Conservation (phyloP, 2,113 vertebrate species). For the Mirza zaza region DNA sequence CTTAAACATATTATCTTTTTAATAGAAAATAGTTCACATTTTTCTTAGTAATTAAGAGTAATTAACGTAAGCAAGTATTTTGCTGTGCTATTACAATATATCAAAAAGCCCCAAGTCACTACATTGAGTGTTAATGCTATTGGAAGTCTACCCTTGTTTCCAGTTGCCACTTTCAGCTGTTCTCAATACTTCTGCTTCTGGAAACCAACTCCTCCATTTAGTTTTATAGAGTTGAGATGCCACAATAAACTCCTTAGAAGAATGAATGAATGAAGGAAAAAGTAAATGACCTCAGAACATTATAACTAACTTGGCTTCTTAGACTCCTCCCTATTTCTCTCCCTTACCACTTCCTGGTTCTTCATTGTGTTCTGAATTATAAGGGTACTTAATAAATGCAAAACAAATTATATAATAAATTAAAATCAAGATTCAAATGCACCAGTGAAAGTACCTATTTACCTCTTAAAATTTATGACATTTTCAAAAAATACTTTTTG, state of each 20-base stretch:
- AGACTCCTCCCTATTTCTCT: neutral
- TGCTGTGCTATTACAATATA: neutral
- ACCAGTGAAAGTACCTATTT: neutral
- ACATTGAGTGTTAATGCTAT: neutral
- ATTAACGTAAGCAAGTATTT: neutral
- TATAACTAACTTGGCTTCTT: neutral
- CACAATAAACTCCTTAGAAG: neutral
- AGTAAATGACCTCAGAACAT: neutral
- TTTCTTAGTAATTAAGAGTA: slow-evolving; percentile 17
- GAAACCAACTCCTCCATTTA: neutral
- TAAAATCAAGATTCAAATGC: slow-evolving; percentile 32
- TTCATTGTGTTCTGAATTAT: neutral
- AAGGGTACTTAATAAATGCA: neutral
- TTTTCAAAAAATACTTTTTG: slow-evolving; percentile 13
- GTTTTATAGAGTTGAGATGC: neutral
- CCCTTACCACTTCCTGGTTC: neutral
- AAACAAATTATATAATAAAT: neutral
- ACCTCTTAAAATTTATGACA: neutral
- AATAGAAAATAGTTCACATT: neutral
- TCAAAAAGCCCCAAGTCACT: neutral
- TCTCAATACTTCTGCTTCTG: neutral
- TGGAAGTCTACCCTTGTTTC: neutral
- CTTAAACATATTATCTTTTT: slow-evolving; percentile 11
- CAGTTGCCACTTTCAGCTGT: neutral
- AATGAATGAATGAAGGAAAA: neutral